phyloP scores from a whole-genome alignment of 2,113 vertebrate genomes.

The Cairina moschata region DNA sequence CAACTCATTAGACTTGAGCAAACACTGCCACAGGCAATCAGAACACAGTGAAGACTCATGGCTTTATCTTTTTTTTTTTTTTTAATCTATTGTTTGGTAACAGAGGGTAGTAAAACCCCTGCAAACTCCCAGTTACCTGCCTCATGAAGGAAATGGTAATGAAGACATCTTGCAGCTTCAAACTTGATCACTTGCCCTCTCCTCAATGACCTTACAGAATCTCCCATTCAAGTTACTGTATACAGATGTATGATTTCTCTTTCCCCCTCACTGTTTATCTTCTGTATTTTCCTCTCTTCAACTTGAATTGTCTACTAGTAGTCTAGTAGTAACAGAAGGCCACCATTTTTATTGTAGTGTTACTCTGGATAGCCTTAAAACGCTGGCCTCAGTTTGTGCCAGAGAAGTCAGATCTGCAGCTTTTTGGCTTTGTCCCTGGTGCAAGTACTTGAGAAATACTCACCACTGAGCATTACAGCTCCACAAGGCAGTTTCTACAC shows the following conservation, averaged over 20 bases:
- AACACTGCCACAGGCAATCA: not conserved
- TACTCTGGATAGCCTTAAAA: not conserved
- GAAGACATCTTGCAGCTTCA: not conserved
- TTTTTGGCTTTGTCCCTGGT: not conserved
- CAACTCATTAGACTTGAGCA: not conserved
- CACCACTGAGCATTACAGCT: not conserved
- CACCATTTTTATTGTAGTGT: accelerated
- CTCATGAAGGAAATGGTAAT: not conserved
- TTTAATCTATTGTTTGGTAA: not conserved
- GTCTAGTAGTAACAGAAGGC: not conserved
- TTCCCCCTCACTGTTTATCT: accelerated
- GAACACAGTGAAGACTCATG: not conserved
- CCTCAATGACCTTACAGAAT: not conserved
- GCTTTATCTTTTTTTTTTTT: not conserved
- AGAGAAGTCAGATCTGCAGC: not conserved
- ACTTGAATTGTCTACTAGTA: not conserved
- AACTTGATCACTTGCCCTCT: not conserved
- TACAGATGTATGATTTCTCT: not conserved
- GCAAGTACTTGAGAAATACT: not conserved
- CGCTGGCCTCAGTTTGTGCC: not conserved
- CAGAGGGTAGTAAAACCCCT: not conserved
- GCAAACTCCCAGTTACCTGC: not conserved
- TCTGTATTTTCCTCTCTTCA: not conserved
- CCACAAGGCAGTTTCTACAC: not conserved
- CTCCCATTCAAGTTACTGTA: not conserved